These are phyloP conservation scores for Tetanocera ferruginea DNA, from an alignment of 2,888 invertebrate species.

Conservation along the genomic window DNA sequence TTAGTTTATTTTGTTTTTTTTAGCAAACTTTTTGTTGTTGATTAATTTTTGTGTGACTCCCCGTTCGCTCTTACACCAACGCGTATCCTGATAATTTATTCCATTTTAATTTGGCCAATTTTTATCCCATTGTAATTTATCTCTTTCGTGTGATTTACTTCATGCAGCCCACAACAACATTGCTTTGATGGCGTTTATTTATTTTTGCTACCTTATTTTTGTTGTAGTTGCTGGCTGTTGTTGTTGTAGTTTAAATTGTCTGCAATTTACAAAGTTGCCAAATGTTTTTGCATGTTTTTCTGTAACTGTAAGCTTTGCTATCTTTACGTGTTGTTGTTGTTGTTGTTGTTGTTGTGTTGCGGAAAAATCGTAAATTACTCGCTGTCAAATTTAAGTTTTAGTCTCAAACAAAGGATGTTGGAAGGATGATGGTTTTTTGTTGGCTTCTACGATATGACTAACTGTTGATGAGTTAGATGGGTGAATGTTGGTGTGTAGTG, in stretches of 20 bases:
- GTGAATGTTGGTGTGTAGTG: background rate
- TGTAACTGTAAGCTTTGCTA: too few relatives aligned
- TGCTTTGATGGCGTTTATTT: background rate
- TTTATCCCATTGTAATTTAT: constrained; percentile 57
- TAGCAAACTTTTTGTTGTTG: constrained; percentile 8
- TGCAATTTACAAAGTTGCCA: constrained; percentile 11
- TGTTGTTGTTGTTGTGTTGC: too few relatives aligned
- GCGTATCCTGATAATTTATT: constrained; percentile 50
- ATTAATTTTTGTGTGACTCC: constrained; percentile 12
- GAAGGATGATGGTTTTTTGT: background rate
- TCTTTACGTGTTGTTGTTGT: too few relatives aligned
- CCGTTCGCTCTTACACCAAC: too few relatives aligned
- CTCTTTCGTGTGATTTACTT: constrained; percentile 42
- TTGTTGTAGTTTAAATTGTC: background rate
- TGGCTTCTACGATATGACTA: background rate
- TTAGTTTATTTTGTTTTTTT: background rate
- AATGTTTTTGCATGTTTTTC: background rate
- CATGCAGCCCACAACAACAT: background rate
- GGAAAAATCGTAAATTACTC: constrained; percentile 18
- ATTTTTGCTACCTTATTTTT: background rate
- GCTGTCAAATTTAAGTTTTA: constrained; percentile 23
- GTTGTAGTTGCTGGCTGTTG: background rate
- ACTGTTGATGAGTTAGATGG: background rate
- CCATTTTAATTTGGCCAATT: constrained; percentile 52
- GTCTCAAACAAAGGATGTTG: too few relatives aligned